Percentiles rank a stretch among this genome's conserved stretches.
phyloP scores from a whole-genome alignment of 2,888 invertebrate species.

The Megalurothrips usitatus region DNA sequence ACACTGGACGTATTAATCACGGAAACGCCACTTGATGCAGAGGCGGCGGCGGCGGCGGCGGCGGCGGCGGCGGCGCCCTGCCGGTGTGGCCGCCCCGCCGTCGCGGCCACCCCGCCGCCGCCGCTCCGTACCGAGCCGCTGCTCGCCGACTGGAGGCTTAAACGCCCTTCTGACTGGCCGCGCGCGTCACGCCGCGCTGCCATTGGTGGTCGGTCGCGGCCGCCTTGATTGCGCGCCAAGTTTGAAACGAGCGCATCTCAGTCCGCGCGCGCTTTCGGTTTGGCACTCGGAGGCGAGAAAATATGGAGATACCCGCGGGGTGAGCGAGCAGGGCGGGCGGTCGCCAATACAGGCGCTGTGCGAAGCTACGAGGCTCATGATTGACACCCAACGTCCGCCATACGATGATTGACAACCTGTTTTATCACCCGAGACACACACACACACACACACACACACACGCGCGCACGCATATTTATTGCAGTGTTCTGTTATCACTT shows the following conservation, averaged over 20 bases:
- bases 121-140: background rate
- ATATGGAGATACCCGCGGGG: background rate
- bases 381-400: no score
- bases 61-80: background rate
- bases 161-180: background rate
- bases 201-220: background rate
- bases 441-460: no score
- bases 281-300: background rate
- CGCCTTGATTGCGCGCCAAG: background rate
- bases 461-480: no score
- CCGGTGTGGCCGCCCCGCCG: background rate
- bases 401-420: no score
- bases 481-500: no score
- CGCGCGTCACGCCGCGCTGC: background rate
- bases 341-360: no score
- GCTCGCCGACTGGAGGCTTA: background rate
- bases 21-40: conserved; percentile 12
- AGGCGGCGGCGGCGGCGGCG: no score
- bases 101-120: background rate
- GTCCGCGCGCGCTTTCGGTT: background rate
- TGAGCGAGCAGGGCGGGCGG: no score
- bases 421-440: no score
- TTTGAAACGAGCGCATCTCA: background rate
- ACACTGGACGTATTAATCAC: background rate
- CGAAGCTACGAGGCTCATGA: no score